Evolutionary conservation across 1,140 invertebrate genomes (phyloP), one percentile per base, ranked within the genome.

Genomic region (Cydia pomonella): DNA sequence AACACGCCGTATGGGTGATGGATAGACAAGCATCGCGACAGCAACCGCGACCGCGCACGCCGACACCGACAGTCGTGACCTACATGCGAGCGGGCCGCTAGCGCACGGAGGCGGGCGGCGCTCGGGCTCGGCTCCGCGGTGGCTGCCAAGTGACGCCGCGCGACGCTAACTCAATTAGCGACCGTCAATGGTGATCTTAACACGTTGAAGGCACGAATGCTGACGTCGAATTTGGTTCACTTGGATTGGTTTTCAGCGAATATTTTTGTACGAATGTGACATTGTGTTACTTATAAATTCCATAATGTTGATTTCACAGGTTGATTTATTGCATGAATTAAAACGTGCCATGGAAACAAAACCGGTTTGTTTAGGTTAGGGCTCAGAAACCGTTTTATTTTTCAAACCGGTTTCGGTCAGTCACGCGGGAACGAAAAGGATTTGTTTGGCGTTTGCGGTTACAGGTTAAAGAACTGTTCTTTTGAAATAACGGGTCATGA

Each of bases 161-260:
- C 64, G 64, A 69, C 64, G 64, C 64, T 69, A 69, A 69, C 64
- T 69, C 64, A 69, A 69, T 69, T 69, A 69, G 64, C 29, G 64
- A 38, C 64, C 64, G 64, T 69, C 64, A 69, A 69, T 69, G 64
- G 27, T 69, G 33, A 69, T 69, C 64, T 69, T 69, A 69, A 69
- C 64, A 33, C n/a, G 64, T 41, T 21, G 18, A 41, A 38, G 33
- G 29, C 64, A 69, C 64, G 64, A 69, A 69, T 33, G 18, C 13
- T 33, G 27, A 33, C 64, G 53, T 59, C 53, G 21, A 59, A 59
- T 23, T 50, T 50, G 18, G 53, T 59, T 59, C 53, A 59, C 1
- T 59, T 59, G 18, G 21, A 12, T 23, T 23, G 18, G n/a, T 23
- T 59, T 23, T 59, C 53, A 23, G 1, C 18, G 21, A 10, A 7